Evolutionary conservation across 1,140 invertebrate genomes (phyloP), one percentile per base, ranked within the genome.

Genomic region (Brachionus angularis): DNA sequence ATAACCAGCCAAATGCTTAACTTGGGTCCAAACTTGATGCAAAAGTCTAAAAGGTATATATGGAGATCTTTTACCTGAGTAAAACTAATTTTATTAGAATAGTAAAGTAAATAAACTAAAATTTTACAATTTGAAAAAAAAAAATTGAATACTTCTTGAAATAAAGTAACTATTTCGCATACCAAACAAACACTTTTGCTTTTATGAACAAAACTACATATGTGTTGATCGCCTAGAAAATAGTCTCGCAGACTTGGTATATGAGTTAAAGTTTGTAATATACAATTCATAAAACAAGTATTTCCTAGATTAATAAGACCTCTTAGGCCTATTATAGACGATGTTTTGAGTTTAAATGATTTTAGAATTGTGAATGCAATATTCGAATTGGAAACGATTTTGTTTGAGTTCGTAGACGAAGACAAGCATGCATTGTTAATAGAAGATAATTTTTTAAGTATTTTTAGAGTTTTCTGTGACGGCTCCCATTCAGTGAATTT

Each of bases 211-310:
- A 29, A 29, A 3, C 5, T 18, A 36, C 62, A 67, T n/a, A 67
- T 18, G 16, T 97, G 94, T 74, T 87, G 86, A 80, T 97, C 93
- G 44, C 91, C 88, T 73, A 98, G 85, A 78, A 98, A 97, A 81
- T 94, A 98, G 79, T 98, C 93, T 74, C 94, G 82, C 62, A 98
- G 82, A 18, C 96, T 80, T 1, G 94, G 93, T 5, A 93, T 97
- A 77, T 98, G 94, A 49, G 92, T 92, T 71, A 98, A 79, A 1
- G 91, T 89, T 84, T 98, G 95, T 7, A 97, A 88, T 76, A 97
- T 95, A 78, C 91, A 94, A 80, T 96, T 98, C 91, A 98, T 96
- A 79, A 97, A 98, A 82, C 95, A 98, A 1, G 96, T 97, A 73
- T 93, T 92, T n/a, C 95, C 94, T 74, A 98, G 83, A 83, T 98